Percentiles rank a stretch among this genome's conserved stretches.
Evolutionary conservation across 2,888 invertebrate genomes (phyloP).

Genomic region (Polydrusus tereticollis): DNA sequence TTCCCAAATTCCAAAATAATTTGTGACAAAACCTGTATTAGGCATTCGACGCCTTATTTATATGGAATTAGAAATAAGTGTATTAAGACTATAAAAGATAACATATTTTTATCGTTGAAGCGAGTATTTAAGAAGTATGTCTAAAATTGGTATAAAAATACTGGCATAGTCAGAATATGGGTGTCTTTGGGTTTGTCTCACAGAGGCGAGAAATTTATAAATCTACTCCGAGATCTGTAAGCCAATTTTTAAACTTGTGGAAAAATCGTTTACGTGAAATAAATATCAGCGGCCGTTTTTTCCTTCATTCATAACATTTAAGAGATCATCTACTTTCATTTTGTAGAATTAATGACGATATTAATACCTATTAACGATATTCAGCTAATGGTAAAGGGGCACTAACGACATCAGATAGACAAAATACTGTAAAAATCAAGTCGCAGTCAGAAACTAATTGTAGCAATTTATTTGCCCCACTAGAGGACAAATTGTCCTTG

Average conservation of each 20-base stretch:
- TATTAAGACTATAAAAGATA: not conserved
- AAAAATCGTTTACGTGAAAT: constrained; percentile 5
- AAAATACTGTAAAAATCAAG: constrained; percentile 3
- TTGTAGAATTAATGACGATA: not conserved
- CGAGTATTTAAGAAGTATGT: constrained; percentile 6
- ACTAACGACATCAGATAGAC: constrained; percentile 3
- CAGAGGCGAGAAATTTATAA: not conserved
- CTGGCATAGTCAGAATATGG: not conserved
- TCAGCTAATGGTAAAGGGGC: constrained; percentile 5
- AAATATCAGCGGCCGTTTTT: not conserved
- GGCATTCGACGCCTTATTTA: not conserved
- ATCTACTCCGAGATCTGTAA: not conserved
- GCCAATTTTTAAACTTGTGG: not conserved
- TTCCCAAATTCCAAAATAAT: too few relatives aligned
- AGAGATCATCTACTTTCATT: not conserved
- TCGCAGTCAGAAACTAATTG: constrained; percentile 11
- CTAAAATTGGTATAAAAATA: not conserved
- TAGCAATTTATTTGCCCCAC: constrained; percentile 13
- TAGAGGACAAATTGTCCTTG: constrained; percentile 15
- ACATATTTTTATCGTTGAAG: constrained; percentile 10
- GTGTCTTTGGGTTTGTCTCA: constrained; percentile 3
- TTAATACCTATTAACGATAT: constrained; percentile 2
- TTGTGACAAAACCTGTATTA: too few relatives aligned
- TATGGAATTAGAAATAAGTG: not conserved
- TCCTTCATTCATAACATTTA: not conserved